Conservation (phyloP, 2,888 invertebrate genomes). For the Trachelus tabidus region DNA sequence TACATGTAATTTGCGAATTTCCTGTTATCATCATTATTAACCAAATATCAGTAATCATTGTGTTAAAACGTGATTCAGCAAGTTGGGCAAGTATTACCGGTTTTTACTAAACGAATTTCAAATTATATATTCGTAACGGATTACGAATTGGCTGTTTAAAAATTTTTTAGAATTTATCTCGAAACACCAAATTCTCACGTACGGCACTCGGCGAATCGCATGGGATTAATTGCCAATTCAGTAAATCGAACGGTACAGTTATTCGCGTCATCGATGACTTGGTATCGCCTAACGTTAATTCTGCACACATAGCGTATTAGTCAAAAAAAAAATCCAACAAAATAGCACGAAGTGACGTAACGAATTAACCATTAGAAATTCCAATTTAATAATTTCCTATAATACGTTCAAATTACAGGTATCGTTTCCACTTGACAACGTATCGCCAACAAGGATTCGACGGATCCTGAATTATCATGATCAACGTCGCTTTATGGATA, state of each 20-base stretch:
- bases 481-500: neutral
- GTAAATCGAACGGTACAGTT: constrained; percentile 25
- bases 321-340: neutral
- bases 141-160: neutral
- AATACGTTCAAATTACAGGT: neutral
- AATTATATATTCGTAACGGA: neutral
- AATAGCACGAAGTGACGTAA: neutral
- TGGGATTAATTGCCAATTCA: constrained; percentile 15
- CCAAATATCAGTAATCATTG: neutral
- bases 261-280: neutral
- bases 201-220: neutral
- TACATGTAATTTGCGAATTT: neutral
- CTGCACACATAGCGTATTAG: neutral
- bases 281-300: neutral
- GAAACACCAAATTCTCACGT: neutral
- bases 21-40: neutral
- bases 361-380: neutral
- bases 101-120: neutral
- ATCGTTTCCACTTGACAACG: neutral
- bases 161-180: neutral
- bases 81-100: neutral
- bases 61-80: neutral
- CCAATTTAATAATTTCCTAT: neutral
- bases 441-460: neutral
- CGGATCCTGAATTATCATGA: neutral